phyloP scores from a whole-genome alignment of 1,140 invertebrate species.

The Cephus cinctus region DNA sequence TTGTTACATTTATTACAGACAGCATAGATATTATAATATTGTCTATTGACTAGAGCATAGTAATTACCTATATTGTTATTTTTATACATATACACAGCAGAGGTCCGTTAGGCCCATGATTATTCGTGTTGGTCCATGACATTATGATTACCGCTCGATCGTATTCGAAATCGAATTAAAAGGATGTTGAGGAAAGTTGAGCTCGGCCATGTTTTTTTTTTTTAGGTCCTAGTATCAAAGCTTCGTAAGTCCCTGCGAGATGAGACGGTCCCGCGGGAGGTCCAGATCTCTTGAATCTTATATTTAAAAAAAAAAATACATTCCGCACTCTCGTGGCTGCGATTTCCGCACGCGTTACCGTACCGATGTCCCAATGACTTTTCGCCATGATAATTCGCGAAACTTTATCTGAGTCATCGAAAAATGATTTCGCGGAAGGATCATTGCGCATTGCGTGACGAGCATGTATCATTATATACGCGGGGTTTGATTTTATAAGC shows the following conservation, averaged over 20 bases:
- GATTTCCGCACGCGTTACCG: too few species aligned
- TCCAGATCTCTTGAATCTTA: too few species aligned
- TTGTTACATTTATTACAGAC: conserved; percentile 55
- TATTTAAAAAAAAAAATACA: too few species aligned
- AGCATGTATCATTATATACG: too few species aligned
- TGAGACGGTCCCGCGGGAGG: too few species aligned
- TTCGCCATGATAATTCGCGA: too few species aligned
- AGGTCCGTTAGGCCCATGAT: conserved; percentile 26
- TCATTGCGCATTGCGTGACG: too few species aligned
- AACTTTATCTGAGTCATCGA: too few species aligned
- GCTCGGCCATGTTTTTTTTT: not conserved
- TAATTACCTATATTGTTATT: conserved; percentile 38
- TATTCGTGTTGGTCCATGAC: conserved; percentile 49
- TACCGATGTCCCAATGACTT: too few species aligned
- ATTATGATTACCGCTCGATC: conserved; percentile 34
- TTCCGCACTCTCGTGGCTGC: too few species aligned
- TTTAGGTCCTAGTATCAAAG: not conserved
- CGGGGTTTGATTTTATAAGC: too few species aligned
- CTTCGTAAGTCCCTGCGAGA: not conserved
- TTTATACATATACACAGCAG: conserved; percentile 29
- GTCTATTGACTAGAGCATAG: conserved; percentile 44
- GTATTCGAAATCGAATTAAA: conserved; percentile 19
- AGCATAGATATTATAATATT: conserved; percentile 51
- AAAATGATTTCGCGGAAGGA: too few species aligned
- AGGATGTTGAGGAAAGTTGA: not conserved